Base-by-base conservation (phyloP, 2,888 invertebrate species). In the Linnaemya tessellans region DNA sequence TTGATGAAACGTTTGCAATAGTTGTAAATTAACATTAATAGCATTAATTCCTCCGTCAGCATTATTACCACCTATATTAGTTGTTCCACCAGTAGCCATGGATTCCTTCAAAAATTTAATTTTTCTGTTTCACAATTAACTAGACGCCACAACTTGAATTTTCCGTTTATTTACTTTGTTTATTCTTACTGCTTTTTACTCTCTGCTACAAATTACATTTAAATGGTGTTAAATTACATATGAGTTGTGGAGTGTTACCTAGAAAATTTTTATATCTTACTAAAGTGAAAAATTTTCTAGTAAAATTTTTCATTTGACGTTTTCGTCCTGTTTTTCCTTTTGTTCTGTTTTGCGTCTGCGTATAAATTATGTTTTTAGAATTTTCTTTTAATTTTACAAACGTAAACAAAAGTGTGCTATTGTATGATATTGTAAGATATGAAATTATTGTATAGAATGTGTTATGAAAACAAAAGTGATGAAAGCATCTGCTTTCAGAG, bases 1-100 rank as follows among this genome's bases (percentile, higher is more conserved):
- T 91, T 95, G 94, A 93, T 96, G 96, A 92, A 97, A 97, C 89
- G 94, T 87, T 79, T 91, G 91, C 58, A 90, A 49, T 1, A 87
- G 77, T 65, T 87, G 87, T 22, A 86, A 84, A 80, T 86, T 87
- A 13, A 81, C 30, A 64, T 78, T 81, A 2, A 58, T 54, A 15
- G 51, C 62, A 71, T 71, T 71, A 30, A 74, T 51, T 18, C 65
- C 68, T 35, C 54, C 80, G 5, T 54, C 54, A 49, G 54, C 74
- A 51, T 46, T 43, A n/a, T 30, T 54, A 49, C 62, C 62, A 68
- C 60, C 70, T 54, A 80, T 77, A 62, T 82, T 83, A 35, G 71
- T 75, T 75, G 75, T 75, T 30, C 81, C 82, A 49, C 79, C 84
- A 67, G 81, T 82, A 71, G 85, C 85, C 85, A 85, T 85, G 20